Evolutionary conservation across 2,888 invertebrate species (phyloP), one percentile per base, ranked within the genome.

Genomic region (Zele albiditarsus): DNA sequence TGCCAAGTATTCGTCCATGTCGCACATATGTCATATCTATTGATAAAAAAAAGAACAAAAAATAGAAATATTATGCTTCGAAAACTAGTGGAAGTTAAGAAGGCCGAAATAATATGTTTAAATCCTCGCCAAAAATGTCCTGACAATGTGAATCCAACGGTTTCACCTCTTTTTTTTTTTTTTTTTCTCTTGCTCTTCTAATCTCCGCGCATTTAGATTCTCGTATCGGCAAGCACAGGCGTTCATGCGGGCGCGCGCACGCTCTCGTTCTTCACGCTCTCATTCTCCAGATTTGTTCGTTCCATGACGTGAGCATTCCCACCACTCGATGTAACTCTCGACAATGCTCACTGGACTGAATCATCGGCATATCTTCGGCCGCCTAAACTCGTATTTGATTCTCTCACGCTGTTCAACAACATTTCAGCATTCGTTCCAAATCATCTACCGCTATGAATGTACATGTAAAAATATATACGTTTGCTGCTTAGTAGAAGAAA

Each of bases 201-300:
- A n/a, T 33, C 12, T 63, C 20, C 63, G n/a, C 33, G 12, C 38
- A 12, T 12, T 2, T 8, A 20, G 20, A 20, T 38, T 73, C 60
- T 49, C 70, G 71, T 49, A 69, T 71, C 68, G 20, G 58, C 65
- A 62, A 49, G 10, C 77, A 80, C 82, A 71, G 20, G 46, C 77
- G 81, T 66, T 70, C 62, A 46, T 49, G 16, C 57, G 46, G 3
- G 46, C 3, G 46, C 5, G 46, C n/a, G n/a, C 46, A 28, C 57
- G 28, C 46, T 57, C 74, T 73, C 80, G 77, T 80, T 81, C 81
- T 74, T 80, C 81, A 75, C 57, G 31, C 74, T 58, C 62, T 70
- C 62, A 23, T 74, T 65, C 70, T 70, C 38, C 63, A 60, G 49
- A 49, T 65, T 46, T 33, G 49, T 38, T 53, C 65, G 69, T 70